These are phyloP conservation scores for Odontothrips loti DNA, from an alignment of 2,888 invertebrate species.

Conservation along the genomic window DNA sequence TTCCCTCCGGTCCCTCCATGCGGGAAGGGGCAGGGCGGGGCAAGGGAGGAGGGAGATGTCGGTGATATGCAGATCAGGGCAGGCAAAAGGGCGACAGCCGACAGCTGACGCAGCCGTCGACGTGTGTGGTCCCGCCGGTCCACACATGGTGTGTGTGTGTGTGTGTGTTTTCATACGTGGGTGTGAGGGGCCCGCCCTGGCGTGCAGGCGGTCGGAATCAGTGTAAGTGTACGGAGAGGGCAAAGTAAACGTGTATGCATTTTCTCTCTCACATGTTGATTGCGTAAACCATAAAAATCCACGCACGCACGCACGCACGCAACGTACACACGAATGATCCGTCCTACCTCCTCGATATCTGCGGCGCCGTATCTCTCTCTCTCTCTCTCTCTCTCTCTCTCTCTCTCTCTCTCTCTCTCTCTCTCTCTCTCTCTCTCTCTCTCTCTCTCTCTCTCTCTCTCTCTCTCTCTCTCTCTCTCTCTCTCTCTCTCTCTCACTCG, in stretches of 20 bases:
- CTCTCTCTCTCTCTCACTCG: not conserved
- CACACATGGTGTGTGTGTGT: constrained; percentile 29
- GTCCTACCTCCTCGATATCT: not conserved
- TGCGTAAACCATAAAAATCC: constrained; percentile 7
- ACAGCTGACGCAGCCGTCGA: constrained; percentile 36
- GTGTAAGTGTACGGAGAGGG: not conserved
- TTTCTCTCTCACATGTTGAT: constrained; percentile 25
- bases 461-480: not conserved
- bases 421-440: not conserved
- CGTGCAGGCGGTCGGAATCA: not conserved
- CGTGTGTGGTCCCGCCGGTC: constrained; percentile 31
- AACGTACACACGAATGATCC: not conserved
- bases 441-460: not conserved
- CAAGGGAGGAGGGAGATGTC: not conserved
- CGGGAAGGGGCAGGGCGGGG: constrained; percentile 32
- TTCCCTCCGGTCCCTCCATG: too few relatives aligned
- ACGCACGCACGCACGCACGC: not conserved
- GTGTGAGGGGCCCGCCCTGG: not conserved
- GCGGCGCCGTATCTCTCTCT: not conserved
- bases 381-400: not conserved
- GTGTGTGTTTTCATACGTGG: not conserved
- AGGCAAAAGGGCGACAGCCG: constrained; percentile 33
- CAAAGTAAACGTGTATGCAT: not conserved
- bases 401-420: not conserved
- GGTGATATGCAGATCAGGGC: constrained; percentile 13